Base-by-base conservation (phyloP, 2,888 invertebrate species). In the Oxyteleia sp. region DNA sequence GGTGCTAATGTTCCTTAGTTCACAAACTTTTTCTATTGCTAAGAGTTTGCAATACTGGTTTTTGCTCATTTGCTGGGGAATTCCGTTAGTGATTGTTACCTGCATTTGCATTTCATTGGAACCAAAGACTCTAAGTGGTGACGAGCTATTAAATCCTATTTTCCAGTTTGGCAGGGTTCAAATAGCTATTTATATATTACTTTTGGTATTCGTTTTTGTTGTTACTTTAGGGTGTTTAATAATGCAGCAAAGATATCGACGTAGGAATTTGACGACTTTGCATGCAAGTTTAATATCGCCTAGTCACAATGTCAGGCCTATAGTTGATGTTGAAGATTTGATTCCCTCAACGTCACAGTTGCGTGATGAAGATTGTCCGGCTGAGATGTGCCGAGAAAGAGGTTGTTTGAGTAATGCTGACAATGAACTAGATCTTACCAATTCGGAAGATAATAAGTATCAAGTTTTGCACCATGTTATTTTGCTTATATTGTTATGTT, bases 391-490 rank as follows among this genome's bases (percentile, higher is more conserved):
- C 57, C 81, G 76, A 5, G 76, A 85, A 0, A 93, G 93, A 69
- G 88, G 89, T 4, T 92, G 90, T 18, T 91, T 91, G 35, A 88
- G 86, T 61, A 91, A 90, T 38, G 76, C 84, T 11, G 90, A 93
- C n/a, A 87, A 86, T 26, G 91, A 91, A 13, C 85, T 88, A 29
- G 90, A 91, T 64, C 82, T 45, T 23, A 87, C 86, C 64, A 85
- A 82, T 26, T 94, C 94, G 71, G 94, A 95, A 47, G 93, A 93
- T 11, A 95, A 95, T 75, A 95, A 96, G 88, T 95, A 95, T 4
- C 97, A 98, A 92, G 95, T 96, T 84, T 94, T 97, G 84, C 95
- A 96, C 83, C 98, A 98, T 92, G 96, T 97, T 29, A 96, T 98
- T 26, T 94, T 98, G 51, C 94, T 98, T 64, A 96, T 98, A 75